Conservation (phyloP, 2,113 vertebrate species). For the Alethe diademata region DNA sequence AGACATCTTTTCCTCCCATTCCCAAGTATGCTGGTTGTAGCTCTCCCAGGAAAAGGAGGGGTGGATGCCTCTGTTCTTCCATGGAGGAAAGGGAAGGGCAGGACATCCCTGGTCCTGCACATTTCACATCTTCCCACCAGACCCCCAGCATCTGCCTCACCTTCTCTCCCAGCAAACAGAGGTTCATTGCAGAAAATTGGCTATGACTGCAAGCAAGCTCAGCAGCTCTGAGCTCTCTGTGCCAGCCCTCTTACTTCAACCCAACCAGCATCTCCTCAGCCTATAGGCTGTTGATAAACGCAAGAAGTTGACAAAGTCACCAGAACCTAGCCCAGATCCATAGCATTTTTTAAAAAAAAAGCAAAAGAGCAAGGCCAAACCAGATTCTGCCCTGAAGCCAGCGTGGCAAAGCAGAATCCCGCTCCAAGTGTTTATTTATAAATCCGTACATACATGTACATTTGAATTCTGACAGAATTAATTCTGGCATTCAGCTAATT, state of each 20-base stretch:
- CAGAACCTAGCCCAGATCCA: not conserved
- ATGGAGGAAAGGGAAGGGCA: not conserved
- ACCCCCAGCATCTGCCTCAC: not conserved
- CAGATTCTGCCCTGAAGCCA: not conserved
- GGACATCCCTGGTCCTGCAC: not conserved
- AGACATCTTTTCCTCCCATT: not conserved
- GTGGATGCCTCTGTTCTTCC: not conserved
- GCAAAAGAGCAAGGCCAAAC: not conserved
- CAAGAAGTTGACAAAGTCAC: conserved; percentile 26
- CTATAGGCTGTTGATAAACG: not conserved
- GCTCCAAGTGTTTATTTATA: conserved; percentile 58
- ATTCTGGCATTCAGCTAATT: conserved; percentile 63
- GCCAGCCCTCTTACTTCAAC: not conserved
- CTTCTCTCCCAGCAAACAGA: not conserved
- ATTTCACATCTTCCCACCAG: not conserved
- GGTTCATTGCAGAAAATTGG: not conserved
- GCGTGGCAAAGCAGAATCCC: conserved; percentile 20
- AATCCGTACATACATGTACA: conserved; percentile 45
- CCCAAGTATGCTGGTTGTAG: not conserved
- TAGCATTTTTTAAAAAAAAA: not conserved
- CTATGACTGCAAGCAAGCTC: not conserved
- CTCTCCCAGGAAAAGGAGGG: not conserved
- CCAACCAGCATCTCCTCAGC: not conserved
- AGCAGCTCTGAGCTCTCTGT: not conserved
- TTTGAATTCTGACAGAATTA: conserved; percentile 67